Evolutionary conservation across 1,140 invertebrate genomes (phyloP).

Genomic region (Papilio polyxenes): DNA sequence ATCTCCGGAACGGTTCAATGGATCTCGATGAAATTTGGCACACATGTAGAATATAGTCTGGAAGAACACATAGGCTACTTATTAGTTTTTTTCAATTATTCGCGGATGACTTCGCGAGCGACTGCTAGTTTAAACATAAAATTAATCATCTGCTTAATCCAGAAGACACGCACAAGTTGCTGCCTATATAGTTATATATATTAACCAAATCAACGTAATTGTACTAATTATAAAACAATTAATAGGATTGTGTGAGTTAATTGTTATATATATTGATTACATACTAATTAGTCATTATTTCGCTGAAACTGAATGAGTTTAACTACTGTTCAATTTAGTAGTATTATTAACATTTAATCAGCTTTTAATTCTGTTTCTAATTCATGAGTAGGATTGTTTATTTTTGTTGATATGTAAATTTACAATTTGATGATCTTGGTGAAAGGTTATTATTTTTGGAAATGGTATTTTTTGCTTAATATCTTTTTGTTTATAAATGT

Average conservation of each 20-base stretch:
- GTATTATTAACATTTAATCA: not conserved
- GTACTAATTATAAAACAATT: slow-evolving; percentile 17
- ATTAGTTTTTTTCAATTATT: too few relatives aligned
- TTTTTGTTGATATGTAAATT: not conserved
- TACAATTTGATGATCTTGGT: too few relatives aligned
- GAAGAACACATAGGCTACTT: too few relatives aligned
- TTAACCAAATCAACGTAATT: not conserved
- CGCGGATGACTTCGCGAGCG: too few relatives aligned
- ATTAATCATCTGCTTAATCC: not conserved
- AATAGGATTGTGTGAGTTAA: slow-evolving; percentile 1
- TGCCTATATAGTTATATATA: not conserved
- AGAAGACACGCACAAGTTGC: not conserved
- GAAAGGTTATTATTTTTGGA: too few relatives aligned
- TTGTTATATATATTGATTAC: slow-evolving; percentile 8
- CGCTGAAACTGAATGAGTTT: not conserved
- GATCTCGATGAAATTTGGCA: too few relatives aligned
- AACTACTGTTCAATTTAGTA: not conserved
- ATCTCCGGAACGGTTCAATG: too few relatives aligned
- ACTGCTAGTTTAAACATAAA: not conserved
- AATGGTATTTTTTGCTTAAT: too few relatives aligned
- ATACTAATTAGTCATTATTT: slow-evolving; percentile 16
- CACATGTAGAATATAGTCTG: too few relatives aligned
- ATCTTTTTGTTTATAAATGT: too few relatives aligned
- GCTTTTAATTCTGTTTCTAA: not conserved
- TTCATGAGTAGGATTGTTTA: not conserved